Conservation (phyloP, 2,888 invertebrate species). For the Sericinus montela region DNA sequence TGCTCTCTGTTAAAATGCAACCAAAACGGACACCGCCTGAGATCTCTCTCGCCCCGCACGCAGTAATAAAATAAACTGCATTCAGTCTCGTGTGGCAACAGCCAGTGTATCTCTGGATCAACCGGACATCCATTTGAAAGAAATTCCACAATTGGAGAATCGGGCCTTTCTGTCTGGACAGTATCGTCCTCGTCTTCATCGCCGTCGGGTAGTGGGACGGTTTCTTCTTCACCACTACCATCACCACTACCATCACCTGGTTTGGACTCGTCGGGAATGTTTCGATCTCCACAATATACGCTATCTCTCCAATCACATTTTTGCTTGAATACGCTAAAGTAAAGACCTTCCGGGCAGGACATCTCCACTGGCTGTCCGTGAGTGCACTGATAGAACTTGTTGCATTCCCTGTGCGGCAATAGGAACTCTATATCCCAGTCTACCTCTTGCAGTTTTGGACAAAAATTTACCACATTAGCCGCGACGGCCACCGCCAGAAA, state of each 20-base stretch:
- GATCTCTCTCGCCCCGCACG: slow-evolving; percentile 46
- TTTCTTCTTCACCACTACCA: neutral
- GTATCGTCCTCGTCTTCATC: neutral
- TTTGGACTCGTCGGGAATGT: slow-evolving; percentile 29
- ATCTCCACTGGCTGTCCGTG: slow-evolving; percentile 80
- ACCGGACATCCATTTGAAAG: slow-evolving; percentile 57
- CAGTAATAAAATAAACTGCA: slow-evolving; percentile 61
- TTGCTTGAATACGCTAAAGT: slow-evolving; percentile 73
- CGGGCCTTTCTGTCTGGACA: neutral
- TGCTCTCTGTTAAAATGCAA: slow-evolving; percentile 49
- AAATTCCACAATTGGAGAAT: slow-evolving; percentile 28
- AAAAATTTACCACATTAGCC: no score
- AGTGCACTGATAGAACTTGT: slow-evolving; percentile 83
- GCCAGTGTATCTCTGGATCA: slow-evolving; percentile 49
- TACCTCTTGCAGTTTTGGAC: slow-evolving; percentile 30
- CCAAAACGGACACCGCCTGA: slow-evolving; percentile 35
- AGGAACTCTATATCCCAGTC: slow-evolving; percentile 68
- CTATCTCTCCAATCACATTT: slow-evolving; percentile 81
- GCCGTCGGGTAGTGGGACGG: neutral
- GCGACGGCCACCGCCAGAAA: no score
- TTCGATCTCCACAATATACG: slow-evolving; percentile 77
- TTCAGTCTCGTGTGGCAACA: slow-evolving; percentile 47
- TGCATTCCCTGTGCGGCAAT: slow-evolving; percentile 76
- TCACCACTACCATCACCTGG: neutral
- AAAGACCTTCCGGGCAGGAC: slow-evolving; percentile 74